A percentile compares a stretch with the other conserved stretches of the same genome.
Conservation (phyloP, 1,140 invertebrate species). For the Nasonia giraulti region DNA sequence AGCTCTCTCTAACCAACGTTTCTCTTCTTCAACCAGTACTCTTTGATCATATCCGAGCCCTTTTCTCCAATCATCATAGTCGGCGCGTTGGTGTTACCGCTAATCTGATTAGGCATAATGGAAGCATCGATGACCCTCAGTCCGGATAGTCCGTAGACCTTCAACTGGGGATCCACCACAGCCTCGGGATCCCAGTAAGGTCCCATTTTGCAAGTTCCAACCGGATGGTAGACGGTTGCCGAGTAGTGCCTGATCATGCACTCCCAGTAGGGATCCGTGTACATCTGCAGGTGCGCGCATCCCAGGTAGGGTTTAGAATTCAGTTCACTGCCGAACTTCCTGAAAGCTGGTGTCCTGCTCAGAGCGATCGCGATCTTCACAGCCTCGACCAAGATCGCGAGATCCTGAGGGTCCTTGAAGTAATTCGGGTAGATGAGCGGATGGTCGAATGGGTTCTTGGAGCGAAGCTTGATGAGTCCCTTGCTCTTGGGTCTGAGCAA, state of each 20-base stretch:
- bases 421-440: constrained; percentile 96
- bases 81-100: constrained; percentile 89
- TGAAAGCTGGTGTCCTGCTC: constrained; percentile 83
- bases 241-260: constrained; percentile 89
- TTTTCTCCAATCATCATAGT: constrained; percentile 91
- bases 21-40: constrained; percentile 77
- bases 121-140: constrained; percentile 90
- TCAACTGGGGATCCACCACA: constrained; percentile 89
- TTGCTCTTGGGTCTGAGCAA: constrained; percentile 86
- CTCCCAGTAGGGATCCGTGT: constrained; percentile 86
- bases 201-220: constrained; percentile 95
- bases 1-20: neutral
- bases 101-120: constrained; percentile 88
- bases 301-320: constrained; percentile 82
- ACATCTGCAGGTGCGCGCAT: constrained; percentile 79
- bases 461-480: constrained; percentile 86
- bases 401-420: constrained; percentile 85
- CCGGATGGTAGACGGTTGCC: constrained; percentile 89
- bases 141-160: constrained; percentile 86
- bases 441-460: constrained; percentile 90
- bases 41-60: constrained; percentile 87
- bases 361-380: constrained; percentile 86
- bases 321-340: constrained; percentile 81
- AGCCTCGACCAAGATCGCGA: constrained; percentile 87
- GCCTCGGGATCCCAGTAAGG: constrained; percentile 87